Conservation (phyloP, 2,888 invertebrate genomes). For the Nematopogon swammerdamellus region DNA sequence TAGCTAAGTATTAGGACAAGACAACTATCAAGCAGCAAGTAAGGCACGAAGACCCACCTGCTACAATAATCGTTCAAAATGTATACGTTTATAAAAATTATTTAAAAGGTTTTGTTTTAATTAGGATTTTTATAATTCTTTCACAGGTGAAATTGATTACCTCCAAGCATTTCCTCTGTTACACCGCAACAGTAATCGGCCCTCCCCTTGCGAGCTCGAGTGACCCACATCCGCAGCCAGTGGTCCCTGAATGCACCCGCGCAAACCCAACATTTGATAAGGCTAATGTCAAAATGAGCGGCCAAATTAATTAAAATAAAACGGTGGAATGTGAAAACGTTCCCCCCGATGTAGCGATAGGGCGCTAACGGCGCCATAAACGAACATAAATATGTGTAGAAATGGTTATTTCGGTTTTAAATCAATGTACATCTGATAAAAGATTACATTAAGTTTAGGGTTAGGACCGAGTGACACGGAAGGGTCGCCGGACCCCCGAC, state of each 20-base stretch:
- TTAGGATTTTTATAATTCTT: too few relatives aligned
- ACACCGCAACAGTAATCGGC: too few relatives aligned
- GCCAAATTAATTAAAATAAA: conserved; percentile 40
- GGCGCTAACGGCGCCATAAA: conserved; percentile 3
- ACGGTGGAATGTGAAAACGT: conserved; percentile 22
- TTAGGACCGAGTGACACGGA: conserved; percentile 21
- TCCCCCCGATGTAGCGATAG: conserved; percentile 17
- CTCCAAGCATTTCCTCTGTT: too few relatives aligned
- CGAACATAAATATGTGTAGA: conserved; percentile 5
- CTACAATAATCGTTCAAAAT: too few relatives aligned
- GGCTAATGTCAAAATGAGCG: conserved; percentile 41
- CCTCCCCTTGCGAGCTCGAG: too few relatives aligned
- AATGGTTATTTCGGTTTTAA: conserved; percentile 24
- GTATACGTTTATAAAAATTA: too few relatives aligned
- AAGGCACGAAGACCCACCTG: too few relatives aligned
- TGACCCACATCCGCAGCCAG: not conserved
- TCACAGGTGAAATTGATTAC: too few relatives aligned
- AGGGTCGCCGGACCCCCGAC: conserved; percentile 3
- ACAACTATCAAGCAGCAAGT: too few relatives aligned
- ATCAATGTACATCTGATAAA: conserved; percentile 34
- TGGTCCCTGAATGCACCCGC: not conserved
- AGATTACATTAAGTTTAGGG: conserved; percentile 15
- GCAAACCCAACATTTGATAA: conserved; percentile 40
- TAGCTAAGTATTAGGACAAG: too few relatives aligned
- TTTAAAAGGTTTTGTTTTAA: too few relatives aligned